Percentiles rank a stretch among this genome's conserved stretches.
Conservation (phyloP, 2,888 invertebrate genomes). For the Rhagophthalmus giganteus region DNA sequence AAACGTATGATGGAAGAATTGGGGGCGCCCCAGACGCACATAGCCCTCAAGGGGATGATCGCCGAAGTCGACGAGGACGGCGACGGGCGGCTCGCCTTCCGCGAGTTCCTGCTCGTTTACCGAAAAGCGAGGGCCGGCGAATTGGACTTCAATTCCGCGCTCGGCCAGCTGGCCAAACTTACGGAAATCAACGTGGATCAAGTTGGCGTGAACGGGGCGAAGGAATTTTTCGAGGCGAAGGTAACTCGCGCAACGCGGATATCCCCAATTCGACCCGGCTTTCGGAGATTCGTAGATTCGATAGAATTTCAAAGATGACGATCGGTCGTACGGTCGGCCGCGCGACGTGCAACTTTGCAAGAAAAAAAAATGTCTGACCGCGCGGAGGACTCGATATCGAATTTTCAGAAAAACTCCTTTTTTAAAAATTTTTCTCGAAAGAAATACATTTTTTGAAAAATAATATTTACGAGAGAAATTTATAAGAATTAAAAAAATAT, state of each 20-base stretch:
- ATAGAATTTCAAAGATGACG: too few relatives aligned
- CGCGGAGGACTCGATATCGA: too few relatives aligned
- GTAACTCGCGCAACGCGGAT: slow-evolving; percentile 57
- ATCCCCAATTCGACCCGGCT: too few relatives aligned
- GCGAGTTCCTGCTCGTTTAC: slow-evolving; percentile 82
- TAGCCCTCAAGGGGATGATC: slow-evolving; percentile 94
- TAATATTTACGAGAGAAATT: too few relatives aligned
- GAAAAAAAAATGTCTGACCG: too few relatives aligned
- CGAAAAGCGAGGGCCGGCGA: slow-evolving; percentile 92
- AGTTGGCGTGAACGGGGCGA: slow-evolving; percentile 93
- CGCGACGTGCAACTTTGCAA: too few relatives aligned
- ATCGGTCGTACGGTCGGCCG: too few relatives aligned
- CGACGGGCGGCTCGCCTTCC: slow-evolving; percentile 85
- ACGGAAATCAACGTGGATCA: slow-evolving; percentile 92
- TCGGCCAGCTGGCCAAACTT: slow-evolving; percentile 81
- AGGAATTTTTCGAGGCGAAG: slow-evolving; percentile 95
- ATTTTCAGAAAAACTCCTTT: too few relatives aligned
- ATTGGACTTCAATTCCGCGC: slow-evolving; percentile 81
- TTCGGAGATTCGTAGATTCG: too few relatives aligned
- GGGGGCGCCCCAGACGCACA: slow-evolving; percentile 93
- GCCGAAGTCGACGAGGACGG: slow-evolving; percentile 86
- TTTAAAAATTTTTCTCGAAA: too few relatives aligned
- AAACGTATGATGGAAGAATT: slow-evolving; percentile 97
- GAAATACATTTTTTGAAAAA: too few relatives aligned
- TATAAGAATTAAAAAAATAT: too few relatives aligned